Conservation (phyloP, 2,888 invertebrate genomes). For the Allacma fusca region DNA sequence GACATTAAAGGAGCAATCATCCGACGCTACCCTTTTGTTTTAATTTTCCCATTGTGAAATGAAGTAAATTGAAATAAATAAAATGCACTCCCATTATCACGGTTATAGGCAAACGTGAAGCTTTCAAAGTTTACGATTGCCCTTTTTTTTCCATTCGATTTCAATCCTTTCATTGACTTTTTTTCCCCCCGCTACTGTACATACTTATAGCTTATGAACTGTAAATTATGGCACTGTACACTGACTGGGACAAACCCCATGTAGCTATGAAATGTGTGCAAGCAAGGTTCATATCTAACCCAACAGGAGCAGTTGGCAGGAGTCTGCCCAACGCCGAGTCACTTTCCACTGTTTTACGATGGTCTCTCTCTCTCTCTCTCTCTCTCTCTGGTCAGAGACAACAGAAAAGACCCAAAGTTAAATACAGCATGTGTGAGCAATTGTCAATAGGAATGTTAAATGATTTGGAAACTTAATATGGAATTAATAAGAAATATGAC, state of each 20-base stretch:
- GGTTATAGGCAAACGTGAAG: not conserved
- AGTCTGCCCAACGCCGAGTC: not conserved
- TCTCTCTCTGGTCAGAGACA: not conserved
- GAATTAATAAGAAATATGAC: no score
- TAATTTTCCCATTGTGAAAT: not conserved
- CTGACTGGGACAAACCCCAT: no score
- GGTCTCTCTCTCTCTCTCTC: not conserved
- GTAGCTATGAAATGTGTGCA: no score
- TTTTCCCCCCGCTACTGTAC: no score
- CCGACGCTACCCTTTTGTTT: not conserved
- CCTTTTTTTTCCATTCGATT: no score
- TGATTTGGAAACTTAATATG: no score
- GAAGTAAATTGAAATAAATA: not conserved
- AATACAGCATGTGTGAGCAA: not conserved
- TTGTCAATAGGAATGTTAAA: no score
- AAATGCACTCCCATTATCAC: not conserved
- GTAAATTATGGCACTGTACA: no score
- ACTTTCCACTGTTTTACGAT: not conserved
- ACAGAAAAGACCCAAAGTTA: not conserved
- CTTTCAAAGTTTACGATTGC: not conserved
- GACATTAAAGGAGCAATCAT: not conserved
- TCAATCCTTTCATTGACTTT: no score
- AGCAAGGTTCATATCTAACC: no score
- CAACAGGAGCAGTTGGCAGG: no score
- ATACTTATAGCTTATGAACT: no score